Conservation (phyloP, 2,888 invertebrate genomes). For the Syrphus vitripennis region DNA sequence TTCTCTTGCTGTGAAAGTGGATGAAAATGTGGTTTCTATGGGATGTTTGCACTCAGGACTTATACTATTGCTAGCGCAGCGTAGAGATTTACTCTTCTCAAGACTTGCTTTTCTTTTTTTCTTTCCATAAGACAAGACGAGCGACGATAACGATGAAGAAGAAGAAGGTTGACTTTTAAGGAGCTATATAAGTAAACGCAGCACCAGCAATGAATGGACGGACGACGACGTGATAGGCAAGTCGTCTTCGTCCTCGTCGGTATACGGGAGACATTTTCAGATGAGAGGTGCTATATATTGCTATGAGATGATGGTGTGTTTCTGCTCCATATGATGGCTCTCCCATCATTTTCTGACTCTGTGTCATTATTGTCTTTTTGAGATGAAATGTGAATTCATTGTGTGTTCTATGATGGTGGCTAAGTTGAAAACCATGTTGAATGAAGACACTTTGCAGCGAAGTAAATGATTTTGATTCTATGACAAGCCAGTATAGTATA, state of each 20-base stretch:
- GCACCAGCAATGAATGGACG: background rate
- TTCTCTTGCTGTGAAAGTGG: conserved; percentile 58
- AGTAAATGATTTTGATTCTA: conserved; percentile 62
- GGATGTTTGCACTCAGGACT: conserved; percentile 49
- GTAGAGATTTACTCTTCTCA: conserved; percentile 51
- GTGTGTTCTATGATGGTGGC: conserved; percentile 31
- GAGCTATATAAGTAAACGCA: conserved; percentile 13
- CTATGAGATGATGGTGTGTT: background rate
- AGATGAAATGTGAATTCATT: conserved; percentile 60
- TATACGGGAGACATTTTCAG: conserved; percentile 3
- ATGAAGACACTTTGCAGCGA: conserved; percentile 53
- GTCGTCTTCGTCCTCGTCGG: background rate
- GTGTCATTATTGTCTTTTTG: conserved; percentile 40
- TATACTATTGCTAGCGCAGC: background rate
- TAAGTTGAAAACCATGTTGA: conserved; percentile 20
- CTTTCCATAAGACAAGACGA: conserved; percentile 1
- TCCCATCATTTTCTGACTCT: background rate
- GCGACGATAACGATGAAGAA: background rate
- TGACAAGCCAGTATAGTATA: background rate
- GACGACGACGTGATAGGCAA: conserved; percentile 26
- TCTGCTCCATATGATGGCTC: background rate
- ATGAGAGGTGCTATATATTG: conserved; percentile 6
- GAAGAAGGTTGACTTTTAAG: conserved; percentile 14
- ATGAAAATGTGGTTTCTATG: conserved; percentile 63
- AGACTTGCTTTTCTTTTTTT: conserved; percentile 2